Conservation (phyloP, 2,797 vertebrate species). For the Eutrigla gurnardus region DNA sequence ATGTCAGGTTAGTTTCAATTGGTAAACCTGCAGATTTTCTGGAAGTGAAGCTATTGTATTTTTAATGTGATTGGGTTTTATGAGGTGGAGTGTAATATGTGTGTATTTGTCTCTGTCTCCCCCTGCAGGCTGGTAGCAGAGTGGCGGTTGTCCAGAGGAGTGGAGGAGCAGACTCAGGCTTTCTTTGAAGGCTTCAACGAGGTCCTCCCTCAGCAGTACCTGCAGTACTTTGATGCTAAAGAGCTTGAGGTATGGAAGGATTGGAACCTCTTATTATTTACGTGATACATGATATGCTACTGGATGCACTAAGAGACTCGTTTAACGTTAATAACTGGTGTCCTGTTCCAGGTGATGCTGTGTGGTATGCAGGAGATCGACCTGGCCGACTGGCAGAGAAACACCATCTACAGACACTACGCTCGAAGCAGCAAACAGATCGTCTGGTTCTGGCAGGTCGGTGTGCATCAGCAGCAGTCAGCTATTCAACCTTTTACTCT, state of each 20-base stretch:
- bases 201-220: conserved; percentile 96
- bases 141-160: conserved; percentile 96
- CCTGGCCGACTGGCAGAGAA: conserved; percentile 95
- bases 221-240: conserved; percentile 98
- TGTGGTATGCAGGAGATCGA: conserved; percentile 99
- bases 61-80: neutral
- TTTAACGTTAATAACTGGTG: neutral
- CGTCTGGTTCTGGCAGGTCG: conserved; percentile 99
- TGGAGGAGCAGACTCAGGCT: conserved; percentile 81
- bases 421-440: conserved; percentile 98
- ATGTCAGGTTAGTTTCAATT: neutral
- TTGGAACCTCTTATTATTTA: neutral
- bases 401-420: conserved; percentile 97
- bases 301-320: neutral
- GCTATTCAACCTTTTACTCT: neutral
- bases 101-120: neutral
- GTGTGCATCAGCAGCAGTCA: conserved; percentile 23
- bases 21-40: neutral
- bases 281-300: neutral
- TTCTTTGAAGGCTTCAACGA: conserved; percentile 99
- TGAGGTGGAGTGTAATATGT: conserved; percentile 66
- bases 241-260: conserved; percentile 90
- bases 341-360: conserved; percentile 90
- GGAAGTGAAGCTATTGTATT: neutral
- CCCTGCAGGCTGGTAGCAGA: conserved; percentile 91